Percentiles rank a stretch among this genome's conserved stretches.
Evolutionary conservation across 92 coral and sea anemone genomes (phyloP).

Genomic region (Blastomussa wellsi): DNA sequence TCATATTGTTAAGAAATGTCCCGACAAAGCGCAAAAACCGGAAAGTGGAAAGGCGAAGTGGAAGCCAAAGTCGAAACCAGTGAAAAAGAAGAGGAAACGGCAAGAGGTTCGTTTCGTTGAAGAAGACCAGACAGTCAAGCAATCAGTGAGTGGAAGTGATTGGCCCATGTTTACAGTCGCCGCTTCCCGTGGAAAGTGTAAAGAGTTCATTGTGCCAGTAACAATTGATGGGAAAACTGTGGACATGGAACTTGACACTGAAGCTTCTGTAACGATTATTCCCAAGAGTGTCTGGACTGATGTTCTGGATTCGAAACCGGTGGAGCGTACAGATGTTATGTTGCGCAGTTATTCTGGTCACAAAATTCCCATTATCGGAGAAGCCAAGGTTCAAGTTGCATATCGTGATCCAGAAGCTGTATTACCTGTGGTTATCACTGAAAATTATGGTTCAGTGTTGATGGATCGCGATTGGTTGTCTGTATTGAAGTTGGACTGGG

Average conservation of each 20-base stretch:
- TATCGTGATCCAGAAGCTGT: no score
- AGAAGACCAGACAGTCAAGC: no score
- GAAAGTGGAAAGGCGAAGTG: background rate
- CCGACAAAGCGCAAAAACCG: slow-evolving; percentile 22
- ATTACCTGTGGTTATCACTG: no score
- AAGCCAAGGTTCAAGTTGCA: slow-evolving; percentile 21
- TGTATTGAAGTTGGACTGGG: slow-evolving; percentile 10
- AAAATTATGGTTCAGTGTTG: no score
- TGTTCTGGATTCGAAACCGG: slow-evolving; percentile 9
- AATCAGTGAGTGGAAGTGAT: no score
- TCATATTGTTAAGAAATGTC: slow-evolving; percentile 35
- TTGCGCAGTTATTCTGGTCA: no score
- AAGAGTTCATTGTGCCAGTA: slow-evolving; percentile 19
- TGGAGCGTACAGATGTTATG: slow-evolving; percentile 40
- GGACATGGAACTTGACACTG: no score
- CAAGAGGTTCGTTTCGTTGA: no score
- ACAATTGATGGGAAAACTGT: slow-evolving; percentile 11
- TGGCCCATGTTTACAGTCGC: no score
- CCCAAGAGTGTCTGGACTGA: slow-evolving; percentile 32
- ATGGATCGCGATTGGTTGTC: slow-evolving; percentile 29
- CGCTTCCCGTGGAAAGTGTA: no score
- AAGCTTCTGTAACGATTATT: slow-evolving; percentile 47
- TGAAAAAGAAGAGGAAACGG: no score
- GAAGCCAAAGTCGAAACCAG: background rate
- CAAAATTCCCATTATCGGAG: slow-evolving; percentile 32